phyloP scores from a whole-genome alignment of 35 echinoderm and acorn worm species.

The Antedon bifida region DNA sequence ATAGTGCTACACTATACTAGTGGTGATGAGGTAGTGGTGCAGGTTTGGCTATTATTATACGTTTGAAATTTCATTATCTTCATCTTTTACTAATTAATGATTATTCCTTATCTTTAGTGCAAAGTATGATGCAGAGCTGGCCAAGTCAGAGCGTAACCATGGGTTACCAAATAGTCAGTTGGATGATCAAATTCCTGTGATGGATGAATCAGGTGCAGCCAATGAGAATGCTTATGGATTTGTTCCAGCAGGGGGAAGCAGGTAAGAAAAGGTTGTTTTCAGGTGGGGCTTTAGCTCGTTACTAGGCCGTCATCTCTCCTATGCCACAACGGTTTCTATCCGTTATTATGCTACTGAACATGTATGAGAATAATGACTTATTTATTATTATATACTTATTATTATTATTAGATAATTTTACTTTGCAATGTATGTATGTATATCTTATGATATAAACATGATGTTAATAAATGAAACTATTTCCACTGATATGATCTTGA shows the following conservation, averaged over 20 bases:
- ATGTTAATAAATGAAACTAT: too few species aligned
- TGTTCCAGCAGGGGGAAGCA: constrained; percentile 43
- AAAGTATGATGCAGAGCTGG: constrained; percentile 81
- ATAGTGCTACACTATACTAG: too few species aligned
- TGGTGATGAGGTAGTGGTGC: too few species aligned
- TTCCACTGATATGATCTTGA: too few species aligned
- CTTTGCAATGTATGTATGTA: too few species aligned
- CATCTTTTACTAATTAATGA: too few species aligned
- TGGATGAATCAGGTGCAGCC: constrained; percentile 20
- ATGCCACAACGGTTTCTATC: neutral
- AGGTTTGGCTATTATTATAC: too few species aligned
- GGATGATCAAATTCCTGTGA: constrained; percentile 66
- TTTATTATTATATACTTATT: neutral
- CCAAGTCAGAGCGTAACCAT: constrained; percentile 44
- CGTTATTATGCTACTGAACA: neutral
- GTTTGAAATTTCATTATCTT: too few species aligned
- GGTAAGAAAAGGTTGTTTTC: constrained; percentile 9
- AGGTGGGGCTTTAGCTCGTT: too few species aligned
- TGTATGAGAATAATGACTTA: neutral
- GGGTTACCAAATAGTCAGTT: constrained; percentile 79
- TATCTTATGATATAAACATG: too few species aligned
- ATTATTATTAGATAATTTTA: too few species aligned
- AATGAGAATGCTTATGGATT: constrained; percentile 78
- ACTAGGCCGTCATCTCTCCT: too few species aligned
- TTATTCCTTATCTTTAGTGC: constrained; percentile 31